A percentile compares a stretch with the other conserved stretches of the same genome.
Evolutionary conservation across 1,140 invertebrate species (phyloP).

Genomic region (Gonioctena quinquepunctata): DNA sequence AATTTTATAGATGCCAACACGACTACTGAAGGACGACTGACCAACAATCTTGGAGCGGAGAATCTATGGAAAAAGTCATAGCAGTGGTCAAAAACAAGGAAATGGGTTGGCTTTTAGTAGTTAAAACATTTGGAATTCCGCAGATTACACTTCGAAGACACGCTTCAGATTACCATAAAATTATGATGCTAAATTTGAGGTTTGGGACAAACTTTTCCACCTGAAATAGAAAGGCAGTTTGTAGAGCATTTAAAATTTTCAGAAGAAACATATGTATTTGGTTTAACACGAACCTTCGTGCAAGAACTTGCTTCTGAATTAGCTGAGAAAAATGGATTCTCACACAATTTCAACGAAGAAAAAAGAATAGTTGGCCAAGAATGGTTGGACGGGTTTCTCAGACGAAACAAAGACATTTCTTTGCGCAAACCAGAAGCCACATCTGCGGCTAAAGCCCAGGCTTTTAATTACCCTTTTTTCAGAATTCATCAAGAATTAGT

Average conservation of each 20-base stretch:
- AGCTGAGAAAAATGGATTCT: constrained; percentile 11
- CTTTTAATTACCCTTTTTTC: constrained; percentile 23
- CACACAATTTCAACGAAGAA: background rate
- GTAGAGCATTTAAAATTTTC: background rate
- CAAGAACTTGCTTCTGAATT: no score
- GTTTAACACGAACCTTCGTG: background rate
- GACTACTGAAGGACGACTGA: no score
- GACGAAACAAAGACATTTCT: constrained; percentile 48
- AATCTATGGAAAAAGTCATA: no score
- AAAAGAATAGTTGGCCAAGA: constrained; percentile 39
- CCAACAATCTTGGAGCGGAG: no score
- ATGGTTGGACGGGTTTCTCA: constrained; percentile 49
- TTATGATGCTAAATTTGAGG: no score
- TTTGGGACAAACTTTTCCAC: background rate
- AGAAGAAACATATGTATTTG: background rate
- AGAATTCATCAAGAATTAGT: no score
- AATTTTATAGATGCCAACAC: no score
- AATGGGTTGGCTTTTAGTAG: no score
- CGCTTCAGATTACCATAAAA: no score
- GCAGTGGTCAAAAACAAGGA: no score
- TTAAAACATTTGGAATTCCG: no score
- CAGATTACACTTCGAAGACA: no score
- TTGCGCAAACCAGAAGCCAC: constrained; percentile 44
- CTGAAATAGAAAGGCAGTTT: background rate
- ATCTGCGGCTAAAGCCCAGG: constrained; percentile 18